Evolutionary conservation across 2,113 vertebrate genomes (phyloP), one percentile per base, ranked within the genome.

Genomic region (Pterophyllum scalare): DNA sequence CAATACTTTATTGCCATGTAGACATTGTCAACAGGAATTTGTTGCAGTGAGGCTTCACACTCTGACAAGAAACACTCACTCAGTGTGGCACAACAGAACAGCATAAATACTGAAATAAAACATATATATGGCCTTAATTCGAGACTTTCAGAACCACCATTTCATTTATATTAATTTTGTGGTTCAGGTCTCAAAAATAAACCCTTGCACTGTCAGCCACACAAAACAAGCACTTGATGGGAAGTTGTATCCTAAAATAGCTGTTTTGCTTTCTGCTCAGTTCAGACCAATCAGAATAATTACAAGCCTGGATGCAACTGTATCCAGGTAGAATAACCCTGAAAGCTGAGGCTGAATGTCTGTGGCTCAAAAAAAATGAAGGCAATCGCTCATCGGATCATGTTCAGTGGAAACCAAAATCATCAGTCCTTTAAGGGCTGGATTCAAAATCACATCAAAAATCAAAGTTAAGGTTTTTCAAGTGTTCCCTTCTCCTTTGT

Each of bases 361-460:
- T 19, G 8, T 17, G 0, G 22, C 9, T 49, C 46, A 54, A 20
- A 67, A 1, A 46, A 26, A 4, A 54, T 3, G 7, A 54, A 54
- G 15, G 49, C 3, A 54, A 70, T 49, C 40, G 28, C 15, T 49
- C 64, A 70, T 49, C 64, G 49, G 24, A 70, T 1, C 0, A 0
- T 1, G 24, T 0, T 43, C 62, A 24, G n/a, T 24, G 62, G n/a
- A 43, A 65, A 43, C 35, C 35, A 43, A 38, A 17, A 65, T 24
- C 62, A 3, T 24, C 35, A 9, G 61, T 59, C 12, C 19, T 33
- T 62, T 62, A n/a, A 38, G 60, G 28, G 59, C 59, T 31, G 59
- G n/a, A 65, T 17, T 65, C 62, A 65, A 65, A 65, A 65, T 65
- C 38, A 43, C 15, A 24, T 65, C n/a, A 65, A 43, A 65, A 65